Evolutionary conservation across 2,797 vertebrate species (phyloP).

Genomic region (Aulostomus chinensis): DNA sequence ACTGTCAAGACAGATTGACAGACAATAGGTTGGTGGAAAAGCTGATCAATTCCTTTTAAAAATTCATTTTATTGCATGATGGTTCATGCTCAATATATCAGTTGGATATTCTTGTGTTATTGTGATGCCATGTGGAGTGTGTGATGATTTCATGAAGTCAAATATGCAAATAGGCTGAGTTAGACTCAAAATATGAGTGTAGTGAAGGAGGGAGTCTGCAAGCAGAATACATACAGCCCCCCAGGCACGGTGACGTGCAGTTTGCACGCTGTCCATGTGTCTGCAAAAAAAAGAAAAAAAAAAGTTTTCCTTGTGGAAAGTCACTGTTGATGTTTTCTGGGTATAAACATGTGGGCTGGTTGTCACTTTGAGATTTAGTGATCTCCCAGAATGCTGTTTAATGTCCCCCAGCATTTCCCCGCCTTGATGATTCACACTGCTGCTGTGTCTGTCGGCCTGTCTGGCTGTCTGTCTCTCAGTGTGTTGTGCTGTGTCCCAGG

Average conservation of each 20-base stretch:
- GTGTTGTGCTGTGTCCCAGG: conserved; percentile 31
- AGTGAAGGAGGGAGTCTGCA: too few species aligned
- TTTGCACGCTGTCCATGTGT: too few species aligned
- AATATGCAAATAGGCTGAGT: too few species aligned
- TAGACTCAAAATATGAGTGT: too few species aligned
- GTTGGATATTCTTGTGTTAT: not conserved
- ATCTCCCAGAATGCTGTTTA: conserved; percentile 43
- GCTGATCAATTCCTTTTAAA: conserved; percentile 34
- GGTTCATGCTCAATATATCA: conserved; percentile 7
- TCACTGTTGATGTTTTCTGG: conserved; percentile 21
- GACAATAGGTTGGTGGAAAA: conserved; percentile 42
- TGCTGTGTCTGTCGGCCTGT: conserved; percentile 26
- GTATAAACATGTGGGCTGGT: conserved; percentile 32
- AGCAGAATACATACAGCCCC: too few species aligned
- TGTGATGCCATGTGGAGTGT: not conserved
- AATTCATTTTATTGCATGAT: conserved; percentile 25
- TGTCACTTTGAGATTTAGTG: conserved; percentile 47
- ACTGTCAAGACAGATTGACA: too few species aligned
- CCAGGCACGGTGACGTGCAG: too few species aligned
- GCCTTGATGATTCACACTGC: conserved; percentile 59
- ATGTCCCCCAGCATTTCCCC: conserved; percentile 21
- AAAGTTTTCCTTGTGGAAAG: conserved; percentile 22
- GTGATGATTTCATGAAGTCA: too few species aligned
- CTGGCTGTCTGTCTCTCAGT: conserved; percentile 36
- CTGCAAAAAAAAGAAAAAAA: conserved; percentile 14